Base-by-base conservation (phyloP, 2,113 vertebrate species). In the Turdus rufiventris region DNA sequence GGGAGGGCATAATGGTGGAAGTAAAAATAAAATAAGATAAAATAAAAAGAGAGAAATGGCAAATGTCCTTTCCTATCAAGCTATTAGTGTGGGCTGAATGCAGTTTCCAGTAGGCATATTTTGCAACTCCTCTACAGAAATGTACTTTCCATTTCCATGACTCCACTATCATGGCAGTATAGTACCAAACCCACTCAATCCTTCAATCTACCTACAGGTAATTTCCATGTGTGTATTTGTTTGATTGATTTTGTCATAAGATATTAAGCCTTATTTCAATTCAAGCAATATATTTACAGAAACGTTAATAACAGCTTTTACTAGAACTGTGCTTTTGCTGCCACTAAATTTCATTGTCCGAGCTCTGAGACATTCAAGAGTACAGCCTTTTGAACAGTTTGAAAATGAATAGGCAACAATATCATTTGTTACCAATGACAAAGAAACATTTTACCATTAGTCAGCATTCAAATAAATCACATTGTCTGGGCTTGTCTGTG, bases 391-490 rank as follows among this genome's bases (percentile, higher is more conserved):
- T 54, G 47, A 82, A 89, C 6, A 4, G n/a, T 88, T 87, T 85
- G 42, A 92, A 92, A 96, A 83, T 62, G 47, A 93, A 89, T 18
- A 79, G 77, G 62, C 45, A 91, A 82, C 78, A 87, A 65, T 54
- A 61, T 75, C 4, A 72, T 91, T 94, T 93, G 53, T 93, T 78
- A 93, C 48, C 71, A 94, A 38, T 3, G 45, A 83, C 53, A 77
- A 89, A 81, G 54, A 93, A 85, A 88, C n/a, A 79, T 16, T 92
- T 83, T 91, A 74, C 60, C 58, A 93, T 77, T 85, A 95, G 88
- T 88, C 90, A 92, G 67, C 34, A 47, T 78, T 91, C 90, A 95
- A 82, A 93, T 76, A 92, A 94, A 95, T 96, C 80, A 94, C 61
- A 71, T 43, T 74, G 56, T 60, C 83, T 57, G n/a, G 66, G 73